Evolutionary conservation across 2,113 vertebrate genomes (phyloP), one percentile per base, ranked within the genome.

Genomic region (Pyxicephalus adspersus): DNA sequence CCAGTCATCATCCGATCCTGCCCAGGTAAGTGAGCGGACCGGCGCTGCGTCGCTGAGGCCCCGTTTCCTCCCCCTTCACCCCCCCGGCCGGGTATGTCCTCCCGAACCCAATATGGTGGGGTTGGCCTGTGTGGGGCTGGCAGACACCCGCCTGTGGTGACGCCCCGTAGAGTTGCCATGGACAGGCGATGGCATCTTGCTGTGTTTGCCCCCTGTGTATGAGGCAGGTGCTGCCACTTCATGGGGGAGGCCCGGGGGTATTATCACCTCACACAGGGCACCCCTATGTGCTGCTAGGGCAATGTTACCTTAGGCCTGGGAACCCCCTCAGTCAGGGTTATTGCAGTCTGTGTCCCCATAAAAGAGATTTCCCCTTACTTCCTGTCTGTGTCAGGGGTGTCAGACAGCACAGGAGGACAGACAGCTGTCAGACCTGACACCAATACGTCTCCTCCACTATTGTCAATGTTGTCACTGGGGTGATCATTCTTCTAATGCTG

Each of bases 1-100:
- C 71, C 71, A 74, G 71, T 74, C 71, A 74, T 74, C 54, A 74
- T 38, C 71, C 71, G 71, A 74, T 74, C 71, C 71, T 58, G 54
- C 71, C 71, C 54, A 74, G 71, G 71, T 74, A 74, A 74, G 71
- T 38, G 71, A 73, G 71, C 71, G 71, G 54, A 74, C 73, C 73
- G 73, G 57, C 73, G 57, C 31, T 64, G 31, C 73, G 57, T 76
- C 57, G 23, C 55, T 50, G 38, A 31, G 23, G 38, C 22, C 58
- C 72, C 74, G 9, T 15, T 63, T 64, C 3, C 17, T 34, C 9
- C 4, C 22, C 15, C 60, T 34, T 22, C 28, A 1, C 52, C 19
- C 70, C 3, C 20, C 54, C 54, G 38, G 23, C 29, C 15, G 11
- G 38, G 38, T n/a, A 2, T 5, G 13, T 0, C 13, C 6, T 22